These are phyloP conservation scores for Ascaphus truei DNA, from an alignment of 2,113 vertebrate genomes.

Conservation along the genomic window DNA sequence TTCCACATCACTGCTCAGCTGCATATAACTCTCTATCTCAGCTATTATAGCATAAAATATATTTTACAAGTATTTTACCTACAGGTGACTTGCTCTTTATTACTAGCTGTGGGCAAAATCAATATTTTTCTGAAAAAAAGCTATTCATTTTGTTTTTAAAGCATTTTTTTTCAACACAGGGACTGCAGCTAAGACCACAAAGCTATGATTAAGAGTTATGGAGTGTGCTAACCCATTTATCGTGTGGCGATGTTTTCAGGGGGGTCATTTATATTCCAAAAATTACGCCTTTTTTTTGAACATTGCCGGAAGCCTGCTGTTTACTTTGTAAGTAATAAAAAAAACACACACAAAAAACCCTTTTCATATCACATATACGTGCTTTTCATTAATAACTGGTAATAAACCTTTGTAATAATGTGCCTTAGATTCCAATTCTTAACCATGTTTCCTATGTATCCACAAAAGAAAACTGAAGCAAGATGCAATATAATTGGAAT, in stretches of 20 bases:
- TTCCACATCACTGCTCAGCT: constrained; percentile 62
- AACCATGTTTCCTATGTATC: no score
- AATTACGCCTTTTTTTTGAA: no score
- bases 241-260: constrained; percentile 57
- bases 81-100: constrained; percentile 82
- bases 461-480: no score
- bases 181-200: constrained; percentile 65
- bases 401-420: no score
- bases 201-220: constrained; percentile 75
- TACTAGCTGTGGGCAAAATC: constrained; percentile 78
- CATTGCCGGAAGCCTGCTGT: no score
- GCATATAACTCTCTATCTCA: constrained; percentile 68
- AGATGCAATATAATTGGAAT: no score
- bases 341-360: no score
- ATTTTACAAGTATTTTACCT: constrained; percentile 82
- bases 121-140: constrained; percentile 71
- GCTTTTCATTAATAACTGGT: no score
- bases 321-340: no score
- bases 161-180: constrained; percentile 75
- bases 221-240: constrained; percentile 56
- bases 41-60: constrained; percentile 79
- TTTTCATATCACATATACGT: no score
- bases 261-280: neutral
- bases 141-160: constrained; percentile 77
- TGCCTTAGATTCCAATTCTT: no score